Percentiles rank a stretch among this genome's conserved stretches.
These are phyloP conservation scores for Rhopalosiphum maidis DNA, from an alignment of 1,140 invertebrate genomes.

Conservation along the genomic window DNA sequence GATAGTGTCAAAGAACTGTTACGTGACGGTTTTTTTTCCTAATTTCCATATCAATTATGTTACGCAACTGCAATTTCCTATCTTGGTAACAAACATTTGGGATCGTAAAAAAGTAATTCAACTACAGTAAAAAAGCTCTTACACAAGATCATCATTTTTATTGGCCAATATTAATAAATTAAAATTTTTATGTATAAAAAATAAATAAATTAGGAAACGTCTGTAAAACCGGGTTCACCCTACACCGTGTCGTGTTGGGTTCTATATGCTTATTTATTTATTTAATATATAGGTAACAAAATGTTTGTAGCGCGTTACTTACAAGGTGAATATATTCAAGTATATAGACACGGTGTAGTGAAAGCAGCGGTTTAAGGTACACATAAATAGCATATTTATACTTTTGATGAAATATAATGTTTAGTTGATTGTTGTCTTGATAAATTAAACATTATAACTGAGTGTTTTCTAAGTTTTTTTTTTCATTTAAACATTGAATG, in stretches of 20 bases:
- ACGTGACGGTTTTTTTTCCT: slow-evolving; percentile 22
- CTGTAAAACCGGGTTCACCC: background rate
- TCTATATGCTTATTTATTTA: background rate
- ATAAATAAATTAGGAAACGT: background rate
- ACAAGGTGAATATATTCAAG: background rate
- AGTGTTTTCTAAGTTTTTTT: no score
- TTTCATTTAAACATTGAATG: background rate
- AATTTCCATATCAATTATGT: slow-evolving; percentile 41
- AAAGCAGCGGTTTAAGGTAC: background rate
- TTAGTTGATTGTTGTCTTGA: background rate
- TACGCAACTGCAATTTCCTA: slow-evolving; percentile 36
- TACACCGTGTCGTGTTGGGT: background rate
- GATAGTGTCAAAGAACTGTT: slow-evolving; percentile 47
- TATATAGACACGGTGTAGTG: background rate
- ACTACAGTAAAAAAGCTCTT: background rate
- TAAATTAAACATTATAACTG: background rate
- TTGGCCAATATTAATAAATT: background rate
- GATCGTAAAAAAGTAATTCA: background rate
- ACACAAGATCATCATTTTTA: background rate
- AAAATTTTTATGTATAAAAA: background rate
- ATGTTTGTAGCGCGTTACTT: background rate
- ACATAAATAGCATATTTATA: background rate
- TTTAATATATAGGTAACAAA: background rate
- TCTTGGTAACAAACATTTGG: background rate
- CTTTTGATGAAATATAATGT: background rate